Percentiles rank a stretch among this genome's conserved stretches.
phyloP scores from a whole-genome alignment of 1,140 invertebrate genomes.

The Bombus cullumanus region DNA sequence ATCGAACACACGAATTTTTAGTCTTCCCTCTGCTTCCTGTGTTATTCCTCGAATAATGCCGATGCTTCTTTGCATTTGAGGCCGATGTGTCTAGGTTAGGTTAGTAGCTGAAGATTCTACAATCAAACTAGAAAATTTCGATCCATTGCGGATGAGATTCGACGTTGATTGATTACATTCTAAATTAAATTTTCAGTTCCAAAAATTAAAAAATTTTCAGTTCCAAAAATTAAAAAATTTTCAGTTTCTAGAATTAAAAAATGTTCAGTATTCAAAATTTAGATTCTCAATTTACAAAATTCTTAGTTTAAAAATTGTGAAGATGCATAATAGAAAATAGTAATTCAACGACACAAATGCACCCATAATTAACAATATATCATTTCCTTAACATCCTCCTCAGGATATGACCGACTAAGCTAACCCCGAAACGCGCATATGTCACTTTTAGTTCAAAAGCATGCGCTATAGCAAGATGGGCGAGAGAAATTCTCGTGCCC shows the following conservation, averaged over 20 bases:
- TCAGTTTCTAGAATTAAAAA: too few relatives aligned
- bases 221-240: too few relatives aligned
- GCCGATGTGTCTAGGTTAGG: neutral
- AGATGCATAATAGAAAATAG: neutral
- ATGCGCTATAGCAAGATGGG: neutral
- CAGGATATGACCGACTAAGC: slow-evolving; percentile 14
- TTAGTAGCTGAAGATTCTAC: neutral
- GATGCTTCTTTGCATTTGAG: neutral
- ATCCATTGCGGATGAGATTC: too few relatives aligned
- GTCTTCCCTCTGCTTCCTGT: neutral
- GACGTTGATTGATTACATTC: too few relatives aligned
- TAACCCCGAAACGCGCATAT: slow-evolving; percentile 25
- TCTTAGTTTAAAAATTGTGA: neutral
- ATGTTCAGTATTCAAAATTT: neutral
- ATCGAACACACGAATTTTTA: neutral
- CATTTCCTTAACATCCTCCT: neutral
- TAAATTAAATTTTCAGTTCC: too few relatives aligned
- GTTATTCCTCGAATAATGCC: neutral
- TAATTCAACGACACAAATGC: neutral
- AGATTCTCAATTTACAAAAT: neutral
- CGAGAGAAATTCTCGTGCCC: slow-evolving; percentile 52
- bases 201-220: too few relatives aligned
- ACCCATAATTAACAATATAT: neutral
- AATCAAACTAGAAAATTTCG: too few relatives aligned
- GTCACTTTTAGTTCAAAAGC: slow-evolving; percentile 5